Evolutionary conservation across 2,888 invertebrate genomes (phyloP).

Genomic region (Lathronympha strigana): DNA sequence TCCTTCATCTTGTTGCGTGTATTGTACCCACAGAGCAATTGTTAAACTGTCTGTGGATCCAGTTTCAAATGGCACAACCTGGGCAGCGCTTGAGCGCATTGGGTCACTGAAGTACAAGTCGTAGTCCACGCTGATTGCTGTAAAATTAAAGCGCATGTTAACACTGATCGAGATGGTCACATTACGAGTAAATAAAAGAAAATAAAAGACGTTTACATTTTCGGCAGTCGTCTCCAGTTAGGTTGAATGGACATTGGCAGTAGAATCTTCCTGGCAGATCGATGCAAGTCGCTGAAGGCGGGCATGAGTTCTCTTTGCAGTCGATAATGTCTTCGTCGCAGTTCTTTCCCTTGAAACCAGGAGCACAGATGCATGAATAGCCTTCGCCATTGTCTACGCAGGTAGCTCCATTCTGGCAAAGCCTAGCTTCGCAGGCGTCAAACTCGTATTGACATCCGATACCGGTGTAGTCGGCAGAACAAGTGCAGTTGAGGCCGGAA

Average conservation of each 20-base stretch:
- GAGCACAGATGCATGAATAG: slow-evolving; percentile 93
- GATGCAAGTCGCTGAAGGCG: slow-evolving; percentile 96
- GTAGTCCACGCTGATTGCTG: slow-evolving; percentile 99
- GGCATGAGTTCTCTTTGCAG: slow-evolving; percentile 97
- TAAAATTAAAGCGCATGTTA: slow-evolving; percentile 54
- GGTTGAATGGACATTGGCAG: slow-evolving; percentile 98
- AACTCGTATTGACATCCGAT: slow-evolving; percentile 97
- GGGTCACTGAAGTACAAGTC: slow-evolving; percentile 98
- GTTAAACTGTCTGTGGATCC: slow-evolving; percentile 91
- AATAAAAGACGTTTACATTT: slow-evolving; percentile 87
- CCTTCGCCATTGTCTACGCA: slow-evolving; percentile 94
- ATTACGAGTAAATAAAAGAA: not conserved
- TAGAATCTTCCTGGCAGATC: slow-evolving; percentile 96
- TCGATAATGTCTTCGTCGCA: slow-evolving; percentile 96
- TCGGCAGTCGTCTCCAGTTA: slow-evolving; percentile 97
- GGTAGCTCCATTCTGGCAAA: slow-evolving; percentile 97
- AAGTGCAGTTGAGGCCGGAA: slow-evolving; percentile 97
- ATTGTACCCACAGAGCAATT: slow-evolving; percentile 98
- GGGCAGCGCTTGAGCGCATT: slow-evolving; percentile 94
- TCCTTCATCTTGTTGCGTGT: slow-evolving; percentile 94
- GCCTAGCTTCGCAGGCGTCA: slow-evolving; percentile 94
- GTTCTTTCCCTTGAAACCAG: slow-evolving; percentile 91
- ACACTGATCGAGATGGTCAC: not conserved
- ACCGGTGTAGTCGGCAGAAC: slow-evolving; percentile 92
- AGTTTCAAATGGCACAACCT: slow-evolving; percentile 95